A percentile compares a stretch with the other conserved stretches of the same genome.
Conservation (phyloP, 1,140 invertebrate genomes). For the Cheumatopsyche charites region DNA sequence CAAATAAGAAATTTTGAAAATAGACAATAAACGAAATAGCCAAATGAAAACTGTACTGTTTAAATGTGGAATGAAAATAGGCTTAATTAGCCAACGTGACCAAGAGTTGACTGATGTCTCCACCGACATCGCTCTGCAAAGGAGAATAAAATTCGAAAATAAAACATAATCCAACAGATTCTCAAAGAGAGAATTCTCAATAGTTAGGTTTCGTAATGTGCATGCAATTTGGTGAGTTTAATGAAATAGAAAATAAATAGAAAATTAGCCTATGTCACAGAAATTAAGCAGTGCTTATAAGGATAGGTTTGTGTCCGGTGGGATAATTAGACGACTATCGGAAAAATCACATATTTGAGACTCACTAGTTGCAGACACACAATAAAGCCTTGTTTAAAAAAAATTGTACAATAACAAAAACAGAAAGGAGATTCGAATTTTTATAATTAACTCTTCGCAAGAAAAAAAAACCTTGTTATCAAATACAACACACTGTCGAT, state of each 20-base stretch:
- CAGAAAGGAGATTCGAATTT: slow-evolving; percentile 7
- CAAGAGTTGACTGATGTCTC: slow-evolving; percentile 63
- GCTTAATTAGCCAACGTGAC: slow-evolving; percentile 64
- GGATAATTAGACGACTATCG: slow-evolving; percentile 10
- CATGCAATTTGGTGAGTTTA: slow-evolving; percentile 25
- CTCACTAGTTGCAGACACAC: neutral
- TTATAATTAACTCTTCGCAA: too few species aligned
- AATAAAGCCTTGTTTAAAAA: slow-evolving; percentile 7
- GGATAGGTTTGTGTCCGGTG: slow-evolving; percentile 37
- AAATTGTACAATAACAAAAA: neutral
- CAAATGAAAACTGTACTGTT: too few species aligned
- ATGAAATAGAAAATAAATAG: slow-evolving; percentile 18
- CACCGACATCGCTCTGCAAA: slow-evolving; percentile 62
- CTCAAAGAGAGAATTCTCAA: neutral
- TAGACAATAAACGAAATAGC: neutral
- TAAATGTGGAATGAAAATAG: slow-evolving; percentile 44
- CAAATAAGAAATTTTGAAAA: slow-evolving; percentile 7
- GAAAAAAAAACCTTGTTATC: too few species aligned
- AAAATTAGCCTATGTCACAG: slow-evolving; percentile 18
- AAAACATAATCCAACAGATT: slow-evolving; percentile 40
- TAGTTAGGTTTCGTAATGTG: neutral
- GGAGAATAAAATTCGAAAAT: slow-evolving; percentile 50
- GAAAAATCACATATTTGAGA: slow-evolving; percentile 24
- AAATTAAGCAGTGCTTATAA: slow-evolving; percentile 33
- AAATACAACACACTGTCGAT: too few species aligned